Percentiles rank a stretch among this genome's conserved stretches.
phyloP scores from a whole-genome alignment of 2,113 vertebrate species.

The Merops nubicus region DNA sequence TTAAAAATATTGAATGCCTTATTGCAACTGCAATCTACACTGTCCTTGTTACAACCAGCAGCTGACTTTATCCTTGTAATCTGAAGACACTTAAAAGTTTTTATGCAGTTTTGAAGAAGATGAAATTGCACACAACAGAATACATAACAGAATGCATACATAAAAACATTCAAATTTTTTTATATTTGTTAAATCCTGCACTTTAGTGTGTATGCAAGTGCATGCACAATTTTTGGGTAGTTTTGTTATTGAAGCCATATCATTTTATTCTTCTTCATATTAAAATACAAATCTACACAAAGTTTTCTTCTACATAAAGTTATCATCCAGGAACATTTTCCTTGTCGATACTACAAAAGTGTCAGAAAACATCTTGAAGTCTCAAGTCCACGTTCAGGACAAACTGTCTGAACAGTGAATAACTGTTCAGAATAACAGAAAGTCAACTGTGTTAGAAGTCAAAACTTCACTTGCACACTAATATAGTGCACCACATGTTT shows the following conservation, averaged over 20 bases:
- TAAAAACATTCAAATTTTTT: neutral
- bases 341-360: neutral
- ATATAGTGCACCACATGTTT: neutral
- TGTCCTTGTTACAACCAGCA: neutral
- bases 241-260: neutral
- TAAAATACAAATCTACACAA: neutral
- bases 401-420: neutral
- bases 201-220: neutral
- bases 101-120: neutral
- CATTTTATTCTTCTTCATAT: neutral
- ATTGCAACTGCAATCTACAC: neutral
- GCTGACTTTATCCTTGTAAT: neutral
- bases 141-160: neutral
- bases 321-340: neutral
- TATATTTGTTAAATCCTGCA: neutral
- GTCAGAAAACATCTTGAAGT: neutral
- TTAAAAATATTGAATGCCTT: neutral
- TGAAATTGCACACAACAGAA: neutral
- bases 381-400: neutral
- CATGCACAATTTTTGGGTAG: neutral
- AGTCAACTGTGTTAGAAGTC: neutral
- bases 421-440: neutral
- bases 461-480: neutral
- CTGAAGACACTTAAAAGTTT: fast-evolving
- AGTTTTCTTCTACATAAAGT: neutral